phyloP scores from a whole-genome alignment of 2,113 vertebrate genomes.

The Capra hircus region DNA sequence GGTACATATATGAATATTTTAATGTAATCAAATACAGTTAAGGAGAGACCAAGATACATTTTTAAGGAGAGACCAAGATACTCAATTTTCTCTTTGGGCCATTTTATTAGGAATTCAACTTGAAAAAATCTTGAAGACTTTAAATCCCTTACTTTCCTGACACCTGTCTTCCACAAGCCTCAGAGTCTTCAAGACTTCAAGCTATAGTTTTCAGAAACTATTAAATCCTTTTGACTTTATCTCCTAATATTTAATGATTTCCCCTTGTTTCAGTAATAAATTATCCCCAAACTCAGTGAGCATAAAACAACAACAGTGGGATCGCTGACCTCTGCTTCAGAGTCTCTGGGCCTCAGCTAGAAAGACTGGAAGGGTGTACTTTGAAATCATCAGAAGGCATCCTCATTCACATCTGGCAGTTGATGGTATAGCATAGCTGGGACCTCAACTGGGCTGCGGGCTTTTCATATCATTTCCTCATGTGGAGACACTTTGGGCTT shows the following conservation, averaged over 20 bases:
- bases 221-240: background rate
- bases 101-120: constrained; percentile 3
- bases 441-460: background rate
- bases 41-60: background rate
- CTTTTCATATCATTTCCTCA: background rate
- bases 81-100: background rate
- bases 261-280: background rate
- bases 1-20: background rate
- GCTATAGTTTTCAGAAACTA: background rate
- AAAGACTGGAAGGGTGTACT: background rate
- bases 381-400: background rate
- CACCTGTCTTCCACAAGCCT: background rate
- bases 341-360: background rate
- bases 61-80: background rate
- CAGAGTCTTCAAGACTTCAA: background rate
- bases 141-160: background rate
- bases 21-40: background rate
- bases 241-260: background rate
- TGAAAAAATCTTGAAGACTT: background rate
- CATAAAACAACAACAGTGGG: background rate
- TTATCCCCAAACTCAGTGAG: constrained; percentile 29
- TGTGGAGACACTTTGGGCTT: background rate
- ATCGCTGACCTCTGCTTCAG: background rate
- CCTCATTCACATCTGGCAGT: background rate
- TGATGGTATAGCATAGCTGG: background rate